These are phyloP conservation scores for Ashinkailepas kermadecensis DNA, from an alignment of 2,888 invertebrate genomes.

Conservation along the genomic window DNA sequence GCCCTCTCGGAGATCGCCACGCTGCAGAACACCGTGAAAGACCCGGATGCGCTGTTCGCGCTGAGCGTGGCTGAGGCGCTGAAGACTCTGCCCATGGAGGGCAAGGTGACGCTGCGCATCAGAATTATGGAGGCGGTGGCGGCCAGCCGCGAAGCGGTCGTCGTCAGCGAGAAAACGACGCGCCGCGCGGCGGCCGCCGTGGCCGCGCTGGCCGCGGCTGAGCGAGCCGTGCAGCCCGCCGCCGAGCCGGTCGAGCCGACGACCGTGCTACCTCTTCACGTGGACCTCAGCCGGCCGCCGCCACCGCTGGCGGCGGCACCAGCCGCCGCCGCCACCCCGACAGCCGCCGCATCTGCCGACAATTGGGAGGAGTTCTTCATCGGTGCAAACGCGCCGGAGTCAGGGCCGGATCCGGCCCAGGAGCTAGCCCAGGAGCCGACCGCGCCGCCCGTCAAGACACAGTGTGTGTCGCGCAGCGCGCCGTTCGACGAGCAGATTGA, in stretches of 20 bases:
- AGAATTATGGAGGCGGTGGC: not conserved
- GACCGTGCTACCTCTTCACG: not conserved
- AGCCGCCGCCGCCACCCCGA: no score
- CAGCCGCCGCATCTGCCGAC: not conserved
- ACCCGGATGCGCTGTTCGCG: conserved; percentile 7
- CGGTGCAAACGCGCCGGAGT: not conserved
- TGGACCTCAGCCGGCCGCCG: conserved; percentile 1
- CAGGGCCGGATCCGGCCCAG: not conserved
- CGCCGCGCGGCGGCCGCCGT: not conserved
- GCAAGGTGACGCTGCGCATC: not conserved
- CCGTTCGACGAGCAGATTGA: not conserved
- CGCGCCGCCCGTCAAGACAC: conserved; percentile 12
- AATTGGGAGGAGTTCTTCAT: conserved; percentile 4
- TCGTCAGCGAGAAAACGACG: not conserved
- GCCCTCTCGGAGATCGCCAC: not conserved
- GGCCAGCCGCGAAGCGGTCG: not conserved
- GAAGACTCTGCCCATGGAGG: not conserved
- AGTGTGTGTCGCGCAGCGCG: not conserved
- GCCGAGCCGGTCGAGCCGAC: not conserved
- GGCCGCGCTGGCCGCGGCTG: not conserved
- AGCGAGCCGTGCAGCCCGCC: no score
- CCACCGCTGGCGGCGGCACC: not conserved
- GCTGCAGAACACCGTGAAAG: not conserved
- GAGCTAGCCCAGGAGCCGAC: not conserved
- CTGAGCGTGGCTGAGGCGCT: conserved; percentile 13